A percentile compares a stretch with the other conserved stretches of the same genome.
These are phyloP conservation scores for Heteronetta atricapilla DNA, from an alignment of 2,113 vertebrate genomes.

Conservation along the genomic window DNA sequence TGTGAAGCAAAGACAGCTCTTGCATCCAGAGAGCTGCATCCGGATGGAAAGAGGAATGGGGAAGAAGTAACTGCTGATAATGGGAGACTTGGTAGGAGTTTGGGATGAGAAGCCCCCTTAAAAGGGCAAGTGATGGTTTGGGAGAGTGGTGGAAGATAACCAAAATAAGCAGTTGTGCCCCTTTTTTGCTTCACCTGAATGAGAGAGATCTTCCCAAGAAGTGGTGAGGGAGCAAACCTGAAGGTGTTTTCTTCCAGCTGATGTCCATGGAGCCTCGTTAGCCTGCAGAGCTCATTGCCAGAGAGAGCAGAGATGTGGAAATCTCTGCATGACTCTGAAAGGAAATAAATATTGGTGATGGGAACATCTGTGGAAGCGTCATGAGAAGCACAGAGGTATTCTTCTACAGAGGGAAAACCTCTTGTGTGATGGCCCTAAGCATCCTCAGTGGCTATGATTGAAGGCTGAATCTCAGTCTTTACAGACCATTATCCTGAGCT, in stretches of 20 bases:
- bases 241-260: neutral
- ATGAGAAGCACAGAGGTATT: accelerated
- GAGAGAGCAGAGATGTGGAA: neutral
- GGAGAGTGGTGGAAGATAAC: neutral
- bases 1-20: accelerated
- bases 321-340: neutral
- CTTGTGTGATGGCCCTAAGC: neutral
- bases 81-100: neutral
- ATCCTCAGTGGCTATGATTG: neutral
- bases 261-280: neutral
- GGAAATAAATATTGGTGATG: neutral
- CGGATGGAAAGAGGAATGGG: neutral
- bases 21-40: neutral
- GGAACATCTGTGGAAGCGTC: neutral
- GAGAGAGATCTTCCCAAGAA: neutral
- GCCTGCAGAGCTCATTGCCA: neutral
- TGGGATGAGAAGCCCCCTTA: neutral
- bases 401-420: neutral
- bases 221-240: neutral
- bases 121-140: accelerated
- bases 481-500: neutral
- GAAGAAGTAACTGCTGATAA: neutral
- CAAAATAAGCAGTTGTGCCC: accelerated
- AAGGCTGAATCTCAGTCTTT: neutral
- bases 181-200: neutral